Conservation (phyloP, 2,113 vertebrate genomes). For the Pheucticus melanocephalus region DNA sequence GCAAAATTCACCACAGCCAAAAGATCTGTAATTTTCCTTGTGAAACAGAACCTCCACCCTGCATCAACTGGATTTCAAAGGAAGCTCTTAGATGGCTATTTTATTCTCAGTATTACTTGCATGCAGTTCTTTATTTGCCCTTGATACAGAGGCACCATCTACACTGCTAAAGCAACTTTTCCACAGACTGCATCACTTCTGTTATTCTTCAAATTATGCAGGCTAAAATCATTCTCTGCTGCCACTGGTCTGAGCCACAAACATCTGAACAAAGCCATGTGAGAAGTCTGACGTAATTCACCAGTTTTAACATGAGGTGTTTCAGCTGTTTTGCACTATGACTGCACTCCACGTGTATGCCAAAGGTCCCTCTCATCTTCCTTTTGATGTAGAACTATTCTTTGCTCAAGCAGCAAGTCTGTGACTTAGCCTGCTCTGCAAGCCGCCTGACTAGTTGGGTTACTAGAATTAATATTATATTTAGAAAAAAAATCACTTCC, state of each 20-base stretch:
- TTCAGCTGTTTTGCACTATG: background rate
- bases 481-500: background rate
- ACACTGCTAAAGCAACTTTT: background rate
- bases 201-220: background rate
- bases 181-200: fast-evolving
- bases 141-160: background rate
- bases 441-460: background rate
- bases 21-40: background rate
- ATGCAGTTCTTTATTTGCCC: background rate
- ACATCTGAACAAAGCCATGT: background rate
- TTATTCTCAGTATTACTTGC: background rate
- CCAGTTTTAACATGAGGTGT: background rate
- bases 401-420: background rate
- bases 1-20: background rate
- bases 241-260: background rate
- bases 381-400: background rate
- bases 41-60: background rate
- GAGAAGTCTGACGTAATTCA: background rate
- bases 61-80: background rate
- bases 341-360: background rate
- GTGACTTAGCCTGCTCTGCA: background rate
- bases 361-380: background rate
- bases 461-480: background rate
- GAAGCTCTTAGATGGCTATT: background rate
- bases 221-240: background rate